Percentiles rank a stretch among this genome's conserved stretches.
Evolutionary conservation across 2,888 invertebrate genomes (phyloP).

Genomic region (Drosophila nigricruria): DNA sequence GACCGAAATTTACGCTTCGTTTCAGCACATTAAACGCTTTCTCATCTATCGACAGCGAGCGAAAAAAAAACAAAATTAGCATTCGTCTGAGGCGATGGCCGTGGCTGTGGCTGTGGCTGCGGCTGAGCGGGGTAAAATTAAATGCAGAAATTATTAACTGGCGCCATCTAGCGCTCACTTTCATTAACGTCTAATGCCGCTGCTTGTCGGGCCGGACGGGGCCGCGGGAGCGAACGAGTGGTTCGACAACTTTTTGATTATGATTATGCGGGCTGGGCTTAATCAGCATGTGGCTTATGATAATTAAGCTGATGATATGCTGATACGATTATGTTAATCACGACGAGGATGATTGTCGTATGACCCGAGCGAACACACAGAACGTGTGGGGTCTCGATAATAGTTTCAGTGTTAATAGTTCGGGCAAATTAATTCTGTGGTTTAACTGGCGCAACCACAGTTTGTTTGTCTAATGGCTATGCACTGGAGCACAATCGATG

Average conservation of each 20-base stretch:
- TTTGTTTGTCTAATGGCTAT: constrained; percentile 22
- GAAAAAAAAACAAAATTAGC: constrained; percentile 14
- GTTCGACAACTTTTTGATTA: constrained; percentile 62
- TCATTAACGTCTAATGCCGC: constrained; percentile 33
- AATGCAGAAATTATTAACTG: constrained; percentile 60
- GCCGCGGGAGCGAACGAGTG: constrained; percentile 10
- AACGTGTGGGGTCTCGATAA: not conserved
- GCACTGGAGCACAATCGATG: constrained; percentile 2
- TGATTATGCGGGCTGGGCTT: constrained; percentile 53
- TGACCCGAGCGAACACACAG: constrained; percentile 8
- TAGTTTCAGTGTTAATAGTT: constrained; percentile 27
- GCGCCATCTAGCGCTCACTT: constrained; percentile 50
- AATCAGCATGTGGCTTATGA: constrained; percentile 57
- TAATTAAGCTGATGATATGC: constrained; percentile 57
- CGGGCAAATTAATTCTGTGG: constrained; percentile 41
- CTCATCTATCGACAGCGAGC: constrained; percentile 40
- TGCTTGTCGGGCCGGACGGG: too few relatives aligned
- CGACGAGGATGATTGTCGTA: constrained; percentile 14
- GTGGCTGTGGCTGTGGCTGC: not conserved
- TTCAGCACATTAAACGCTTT: constrained; percentile 60
- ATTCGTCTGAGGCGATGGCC: constrained; percentile 4
- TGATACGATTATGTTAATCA: constrained; percentile 48
- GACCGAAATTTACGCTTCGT: constrained; percentile 57
- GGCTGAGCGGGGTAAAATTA: constrained; percentile 25
- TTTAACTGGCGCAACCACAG: constrained; percentile 16